Conservation (phyloP, 1,140 invertebrate species). For the Magallana angulata region DNA sequence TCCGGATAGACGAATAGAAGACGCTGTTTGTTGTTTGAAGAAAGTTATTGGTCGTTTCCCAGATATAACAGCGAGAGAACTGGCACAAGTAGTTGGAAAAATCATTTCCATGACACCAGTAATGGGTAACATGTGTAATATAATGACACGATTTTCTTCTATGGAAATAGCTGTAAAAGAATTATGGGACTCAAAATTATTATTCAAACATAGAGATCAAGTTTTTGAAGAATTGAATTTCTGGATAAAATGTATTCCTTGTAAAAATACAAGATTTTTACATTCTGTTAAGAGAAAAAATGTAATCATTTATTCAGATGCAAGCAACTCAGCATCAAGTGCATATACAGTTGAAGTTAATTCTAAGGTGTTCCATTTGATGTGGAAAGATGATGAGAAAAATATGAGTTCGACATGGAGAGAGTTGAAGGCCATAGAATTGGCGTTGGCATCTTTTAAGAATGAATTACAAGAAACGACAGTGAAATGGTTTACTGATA, state of each 20-base stretch:
- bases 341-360: not conserved
- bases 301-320: constrained; percentile 13
- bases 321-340: constrained; percentile 15
- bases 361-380: not conserved
- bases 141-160: constrained; percentile 41
- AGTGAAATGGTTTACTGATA: too few species aligned
- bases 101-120: too few species aligned
- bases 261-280: not conserved
- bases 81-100: too few species aligned
- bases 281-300: not conserved
- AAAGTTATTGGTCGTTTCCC: constrained; percentile 50
- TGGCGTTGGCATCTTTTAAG: too few species aligned
- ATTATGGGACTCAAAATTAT: not conserved
- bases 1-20: constrained; percentile 26
- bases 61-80: not conserved
- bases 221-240: not conserved
- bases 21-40: constrained; percentile 19
- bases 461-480: too few species aligned
- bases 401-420: constrained; percentile 17
- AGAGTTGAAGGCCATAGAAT: not conserved
- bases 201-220: not conserved
- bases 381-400: constrained; percentile 2
- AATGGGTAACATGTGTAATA: not conserved
- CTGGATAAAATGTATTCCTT: not conserved
- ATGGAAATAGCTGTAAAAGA: not conserved